phyloP scores from a whole-genome alignment of 1,140 invertebrate species.

The Agrilus planipennis region DNA sequence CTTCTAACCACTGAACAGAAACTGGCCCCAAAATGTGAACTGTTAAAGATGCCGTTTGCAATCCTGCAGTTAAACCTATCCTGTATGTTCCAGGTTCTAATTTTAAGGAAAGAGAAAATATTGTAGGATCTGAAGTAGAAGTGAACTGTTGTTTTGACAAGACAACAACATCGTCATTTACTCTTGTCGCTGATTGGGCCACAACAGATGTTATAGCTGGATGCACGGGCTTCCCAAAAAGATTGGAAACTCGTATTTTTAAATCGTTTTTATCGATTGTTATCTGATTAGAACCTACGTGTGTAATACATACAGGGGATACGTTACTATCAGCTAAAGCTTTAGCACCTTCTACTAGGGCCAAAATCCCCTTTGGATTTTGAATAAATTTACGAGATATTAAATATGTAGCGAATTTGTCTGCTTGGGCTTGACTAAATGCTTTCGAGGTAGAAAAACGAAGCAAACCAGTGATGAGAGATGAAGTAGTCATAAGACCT shows the following conservation, averaged over 20 bases:
- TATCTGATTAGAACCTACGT: slow-evolving; percentile 60
- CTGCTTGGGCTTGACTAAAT: slow-evolving; percentile 62
- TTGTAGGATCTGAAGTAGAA: slow-evolving; percentile 42
- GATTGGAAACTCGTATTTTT: slow-evolving; percentile 66
- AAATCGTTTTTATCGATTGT: slow-evolving; percentile 58
- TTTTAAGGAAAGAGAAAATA: slow-evolving; percentile 71
- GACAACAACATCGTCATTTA: slow-evolving; percentile 64
- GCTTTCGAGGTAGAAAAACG: slow-evolving; percentile 65
- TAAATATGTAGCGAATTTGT: slow-evolving; percentile 88
- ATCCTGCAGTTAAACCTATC: slow-evolving; percentile 59
- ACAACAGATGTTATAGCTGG: slow-evolving; percentile 52
- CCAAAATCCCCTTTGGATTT: slow-evolving; percentile 65
- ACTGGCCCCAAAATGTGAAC: slow-evolving; percentile 64
- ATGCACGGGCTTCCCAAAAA: slow-evolving; percentile 64
- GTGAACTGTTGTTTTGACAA: slow-evolving; percentile 48
- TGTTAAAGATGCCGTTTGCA: slow-evolving; percentile 52
- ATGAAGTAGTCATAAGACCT: slow-evolving; percentile 49
- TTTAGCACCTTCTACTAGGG: slow-evolving; percentile 67
- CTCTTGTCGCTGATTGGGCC: slow-evolving; percentile 60
- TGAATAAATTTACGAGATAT: slow-evolving; percentile 82
- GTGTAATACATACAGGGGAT: slow-evolving; percentile 49
- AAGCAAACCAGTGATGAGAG: slow-evolving; percentile 61
- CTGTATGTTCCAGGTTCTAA: slow-evolving; percentile 77
- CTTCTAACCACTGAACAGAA: slow-evolving; percentile 63
- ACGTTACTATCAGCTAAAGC: slow-evolving; percentile 24